Conservation (phyloP, 2,113 vertebrate genomes). For the Phyllopteryx taeniolatus region DNA sequence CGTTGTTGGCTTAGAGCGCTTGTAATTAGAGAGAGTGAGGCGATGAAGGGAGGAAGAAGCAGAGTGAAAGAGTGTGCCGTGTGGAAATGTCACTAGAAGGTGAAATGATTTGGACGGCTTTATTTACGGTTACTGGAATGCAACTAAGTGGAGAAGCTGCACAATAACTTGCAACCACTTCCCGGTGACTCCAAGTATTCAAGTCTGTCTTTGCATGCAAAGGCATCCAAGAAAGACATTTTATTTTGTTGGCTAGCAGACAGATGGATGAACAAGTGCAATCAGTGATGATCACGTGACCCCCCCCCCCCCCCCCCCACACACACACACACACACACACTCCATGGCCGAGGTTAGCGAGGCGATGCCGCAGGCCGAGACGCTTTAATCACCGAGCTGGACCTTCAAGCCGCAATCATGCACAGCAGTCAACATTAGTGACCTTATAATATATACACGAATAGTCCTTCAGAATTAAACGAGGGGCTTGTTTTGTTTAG, state of each 20-base stretch:
- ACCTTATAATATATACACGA: not conserved
- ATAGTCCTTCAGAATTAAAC: not conserved
- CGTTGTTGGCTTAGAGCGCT: constrained; percentile 36
- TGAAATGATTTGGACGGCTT: not conserved
- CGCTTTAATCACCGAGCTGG: not conserved
- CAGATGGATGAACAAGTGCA: not conserved
- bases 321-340: too few species aligned
- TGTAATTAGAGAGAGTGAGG: constrained; percentile 48
- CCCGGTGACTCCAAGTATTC: too few species aligned
- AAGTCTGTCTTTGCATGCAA: too few species aligned
- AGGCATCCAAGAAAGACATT: too few species aligned
- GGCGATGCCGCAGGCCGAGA: not conserved
- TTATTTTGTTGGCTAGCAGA: not conserved
- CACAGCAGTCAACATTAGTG: not conserved
- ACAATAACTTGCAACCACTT: too few species aligned
- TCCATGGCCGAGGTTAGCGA: not conserved
- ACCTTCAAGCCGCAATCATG: not conserved
- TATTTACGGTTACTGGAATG: too few species aligned
- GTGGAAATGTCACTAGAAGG: not conserved
- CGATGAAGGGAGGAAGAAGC: constrained; percentile 11
- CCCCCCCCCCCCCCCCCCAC: too few species aligned
- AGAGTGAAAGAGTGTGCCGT: constrained; percentile 20
- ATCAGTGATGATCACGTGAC: not conserved
- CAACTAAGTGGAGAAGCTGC: too few species aligned
- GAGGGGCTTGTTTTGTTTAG: not conserved